phyloP scores from a whole-genome alignment of 2,797 vertebrate species.

The Enteromius mattozi region DNA sequence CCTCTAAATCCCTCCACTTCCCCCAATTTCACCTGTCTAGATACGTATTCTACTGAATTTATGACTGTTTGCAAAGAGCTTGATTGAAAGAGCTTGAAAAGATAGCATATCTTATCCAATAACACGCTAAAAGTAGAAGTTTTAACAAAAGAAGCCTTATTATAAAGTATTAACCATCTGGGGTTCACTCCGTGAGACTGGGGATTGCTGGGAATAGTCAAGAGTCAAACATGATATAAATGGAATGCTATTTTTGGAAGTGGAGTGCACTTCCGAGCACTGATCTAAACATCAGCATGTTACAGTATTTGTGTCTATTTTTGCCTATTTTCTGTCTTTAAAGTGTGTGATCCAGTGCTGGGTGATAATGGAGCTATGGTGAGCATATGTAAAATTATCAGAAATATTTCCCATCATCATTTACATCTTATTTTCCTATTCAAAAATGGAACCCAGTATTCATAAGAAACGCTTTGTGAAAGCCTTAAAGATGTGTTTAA shows the following conservation, averaged over 20 bases:
- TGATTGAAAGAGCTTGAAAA: too few species aligned
- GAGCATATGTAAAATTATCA: conserved; percentile 46
- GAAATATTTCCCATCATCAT: background rate
- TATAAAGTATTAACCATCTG: background rate
- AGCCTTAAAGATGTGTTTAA: background rate
- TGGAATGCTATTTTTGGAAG: background rate
- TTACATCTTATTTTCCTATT: background rate
- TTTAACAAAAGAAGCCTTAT: background rate
- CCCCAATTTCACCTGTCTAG: background rate
- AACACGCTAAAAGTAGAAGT: background rate
- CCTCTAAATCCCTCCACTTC: background rate
- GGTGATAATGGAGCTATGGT: conserved; percentile 97
- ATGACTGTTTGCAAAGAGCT: too few species aligned
- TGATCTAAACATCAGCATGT: background rate
- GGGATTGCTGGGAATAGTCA: background rate
- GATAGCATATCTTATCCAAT: background rate
- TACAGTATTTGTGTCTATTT: background rate
- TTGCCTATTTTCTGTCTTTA: conserved; percentile 35
- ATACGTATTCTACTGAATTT: background rate
- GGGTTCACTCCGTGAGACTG: background rate
- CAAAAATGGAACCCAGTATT: background rate
- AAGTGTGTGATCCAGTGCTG: conserved; percentile 98
- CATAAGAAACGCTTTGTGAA: background rate
- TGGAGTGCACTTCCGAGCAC: background rate
- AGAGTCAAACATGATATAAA: background rate